Evolutionary conservation across 2,797 vertebrate species (phyloP).

Genomic region (Crocodylus rhombifer): DNA sequence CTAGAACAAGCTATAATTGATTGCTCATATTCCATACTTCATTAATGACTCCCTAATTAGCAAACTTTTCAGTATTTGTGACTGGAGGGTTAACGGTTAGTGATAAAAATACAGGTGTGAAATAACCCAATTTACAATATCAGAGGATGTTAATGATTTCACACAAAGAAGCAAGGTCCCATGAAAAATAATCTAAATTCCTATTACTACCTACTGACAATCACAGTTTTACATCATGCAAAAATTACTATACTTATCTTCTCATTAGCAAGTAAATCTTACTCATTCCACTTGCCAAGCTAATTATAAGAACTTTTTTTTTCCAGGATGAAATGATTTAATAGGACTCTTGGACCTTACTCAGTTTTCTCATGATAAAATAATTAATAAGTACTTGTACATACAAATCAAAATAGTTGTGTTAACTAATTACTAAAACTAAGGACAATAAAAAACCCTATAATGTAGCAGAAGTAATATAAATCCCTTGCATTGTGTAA

Average conservation of each 20-base stretch:
- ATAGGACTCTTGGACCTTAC: conserved; percentile 75
- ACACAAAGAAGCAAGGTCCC: conserved; percentile 70
- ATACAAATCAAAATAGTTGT: conserved; percentile 71
- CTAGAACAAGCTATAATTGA: conserved; percentile 72
- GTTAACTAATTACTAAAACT: conserved; percentile 72
- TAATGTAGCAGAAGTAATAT: conserved; percentile 16
- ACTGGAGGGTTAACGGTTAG: conserved; percentile 75
- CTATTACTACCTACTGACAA: conserved; percentile 76
- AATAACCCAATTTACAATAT: conserved; percentile 78
- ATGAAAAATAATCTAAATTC: conserved; percentile 69
- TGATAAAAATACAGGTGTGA: conserved; percentile 78
- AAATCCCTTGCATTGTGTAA: neutral
- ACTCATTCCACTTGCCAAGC: conserved; percentile 77
- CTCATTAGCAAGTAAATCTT: conserved; percentile 83
- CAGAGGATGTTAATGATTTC: conserved; percentile 78
- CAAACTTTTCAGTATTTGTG: conserved; percentile 73
- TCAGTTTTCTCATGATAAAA: conserved; percentile 72
- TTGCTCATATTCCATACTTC: conserved; percentile 77
- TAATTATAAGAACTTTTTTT: conserved; percentile 75
- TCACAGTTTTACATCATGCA: conserved; percentile 74
- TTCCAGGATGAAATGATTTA: conserved; percentile 78
- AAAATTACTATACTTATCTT: conserved; percentile 81
- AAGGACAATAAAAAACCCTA: conserved; percentile 67
- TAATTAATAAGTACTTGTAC: conserved; percentile 71
- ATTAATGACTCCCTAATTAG: conserved; percentile 80